A percentile compares a stretch with the other conserved stretches of the same genome.
phyloP scores from a whole-genome alignment of 2,797 vertebrate species.

The Loris lydekkerianus region DNA sequence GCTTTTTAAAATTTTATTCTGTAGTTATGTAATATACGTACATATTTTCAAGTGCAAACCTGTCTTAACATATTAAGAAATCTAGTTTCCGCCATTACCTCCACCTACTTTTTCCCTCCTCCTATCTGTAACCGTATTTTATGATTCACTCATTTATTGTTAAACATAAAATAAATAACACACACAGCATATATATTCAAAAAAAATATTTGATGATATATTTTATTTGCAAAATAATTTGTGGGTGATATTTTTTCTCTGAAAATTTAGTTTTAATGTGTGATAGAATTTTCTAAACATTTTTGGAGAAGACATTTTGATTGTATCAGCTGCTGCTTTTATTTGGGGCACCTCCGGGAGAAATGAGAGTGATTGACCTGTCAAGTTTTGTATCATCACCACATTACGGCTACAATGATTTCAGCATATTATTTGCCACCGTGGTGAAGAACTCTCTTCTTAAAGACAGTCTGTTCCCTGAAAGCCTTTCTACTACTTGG shows the following conservation, averaged over 20 bases:
- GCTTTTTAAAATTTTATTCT: neutral
- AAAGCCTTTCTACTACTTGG: neutral
- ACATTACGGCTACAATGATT: neutral
- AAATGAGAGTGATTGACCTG: neutral
- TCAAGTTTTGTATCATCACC: neutral
- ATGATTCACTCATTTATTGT: neutral
- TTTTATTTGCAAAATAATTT: constrained; percentile 51
- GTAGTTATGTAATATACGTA: neutral
- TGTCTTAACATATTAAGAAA: neutral
- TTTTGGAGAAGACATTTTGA: constrained; percentile 17
- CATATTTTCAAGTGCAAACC: neutral
- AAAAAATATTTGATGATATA: neutral
- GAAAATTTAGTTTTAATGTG: constrained; percentile 54
- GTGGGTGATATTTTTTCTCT: constrained; percentile 48
- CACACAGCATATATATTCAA: neutral
- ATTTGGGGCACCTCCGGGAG: neutral
- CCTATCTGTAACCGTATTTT: neutral
- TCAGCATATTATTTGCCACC: neutral
- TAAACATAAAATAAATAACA: neutral
- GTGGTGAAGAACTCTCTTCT: neutral
- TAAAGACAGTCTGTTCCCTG: neutral
- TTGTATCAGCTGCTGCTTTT: constrained; percentile 17
- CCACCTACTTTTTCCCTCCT: neutral
- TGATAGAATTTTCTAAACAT: constrained; percentile 44
- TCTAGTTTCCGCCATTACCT: neutral